These are phyloP conservation scores for Podarcis raffonei DNA, from an alignment of 2,113 vertebrate genomes.

Conservation along the genomic window DNA sequence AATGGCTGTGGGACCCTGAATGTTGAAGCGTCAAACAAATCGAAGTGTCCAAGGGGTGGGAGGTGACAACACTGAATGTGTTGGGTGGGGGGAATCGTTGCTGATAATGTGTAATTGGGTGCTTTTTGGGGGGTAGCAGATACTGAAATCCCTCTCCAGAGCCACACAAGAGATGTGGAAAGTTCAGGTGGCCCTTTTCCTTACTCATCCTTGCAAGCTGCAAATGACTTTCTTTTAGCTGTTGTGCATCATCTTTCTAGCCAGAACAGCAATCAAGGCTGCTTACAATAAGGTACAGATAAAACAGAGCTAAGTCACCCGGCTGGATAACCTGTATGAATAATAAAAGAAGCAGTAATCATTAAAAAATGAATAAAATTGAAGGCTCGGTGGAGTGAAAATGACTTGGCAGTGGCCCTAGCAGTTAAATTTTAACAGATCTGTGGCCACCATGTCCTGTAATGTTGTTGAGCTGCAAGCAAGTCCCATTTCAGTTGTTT, in stretches of 20 bases:
- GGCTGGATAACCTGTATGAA: not conserved
- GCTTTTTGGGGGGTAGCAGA: not conserved
- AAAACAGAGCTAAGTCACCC: not conserved
- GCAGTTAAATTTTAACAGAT: not conserved
- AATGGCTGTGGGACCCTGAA: constrained; percentile 5
- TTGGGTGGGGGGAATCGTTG: not conserved
- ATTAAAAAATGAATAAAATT: not conserved
- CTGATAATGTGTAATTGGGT: constrained; percentile 39
- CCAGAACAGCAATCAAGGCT: not conserved
- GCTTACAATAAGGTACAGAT: not conserved
- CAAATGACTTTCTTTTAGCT: not conserved
- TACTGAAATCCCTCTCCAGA: not conserved
- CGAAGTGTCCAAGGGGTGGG: constrained; percentile 35
- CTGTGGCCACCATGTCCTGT: not conserved
- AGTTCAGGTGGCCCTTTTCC: not conserved
- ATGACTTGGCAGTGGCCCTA: not conserved
- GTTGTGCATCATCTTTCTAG: not conserved
- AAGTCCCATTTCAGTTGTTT: not conserved
- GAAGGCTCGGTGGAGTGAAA: not conserved
- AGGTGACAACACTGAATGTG: not conserved
- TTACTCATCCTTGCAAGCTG: not conserved
- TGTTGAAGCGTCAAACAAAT: constrained; percentile 30
- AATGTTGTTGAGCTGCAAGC: not conserved
- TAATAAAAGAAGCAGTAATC: not conserved
- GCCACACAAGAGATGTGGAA: not conserved